Percentiles rank a stretch among this genome's conserved stretches.
Conservation (phyloP, 1,140 invertebrate genomes). For the Diachasmimorpha longicaudata region DNA sequence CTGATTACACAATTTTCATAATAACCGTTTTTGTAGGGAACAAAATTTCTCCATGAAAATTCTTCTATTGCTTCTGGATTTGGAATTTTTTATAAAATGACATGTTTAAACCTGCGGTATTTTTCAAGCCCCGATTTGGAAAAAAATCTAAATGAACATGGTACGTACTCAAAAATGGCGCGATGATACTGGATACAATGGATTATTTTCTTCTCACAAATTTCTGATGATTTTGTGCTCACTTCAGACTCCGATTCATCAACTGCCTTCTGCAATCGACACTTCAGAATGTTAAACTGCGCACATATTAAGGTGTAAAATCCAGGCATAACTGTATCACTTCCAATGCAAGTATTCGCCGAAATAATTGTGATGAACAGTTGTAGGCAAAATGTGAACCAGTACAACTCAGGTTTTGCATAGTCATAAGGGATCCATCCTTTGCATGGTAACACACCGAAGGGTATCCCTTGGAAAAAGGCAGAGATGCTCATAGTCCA, state of each 20-base stretch:
- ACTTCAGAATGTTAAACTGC: background rate
- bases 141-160: too few species aligned
- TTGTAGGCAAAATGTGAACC: background rate
- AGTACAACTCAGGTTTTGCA: background rate
- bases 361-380: background rate
- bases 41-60: too few species aligned
- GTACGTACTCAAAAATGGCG: background rate
- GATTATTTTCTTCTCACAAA: background rate
- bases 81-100: too few species aligned
- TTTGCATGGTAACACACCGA: background rate
- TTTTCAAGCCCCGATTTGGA: too few species aligned
- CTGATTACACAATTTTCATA: too few species aligned
- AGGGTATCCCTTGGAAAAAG: background rate
- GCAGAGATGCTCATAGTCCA: background rate
- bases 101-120: too few species aligned
- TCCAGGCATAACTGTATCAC: background rate
- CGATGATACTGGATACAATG: too few species aligned
- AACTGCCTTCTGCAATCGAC: background rate
- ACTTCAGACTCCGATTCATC: background rate
- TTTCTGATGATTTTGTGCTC: too few species aligned
- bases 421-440: constrained; percentile 9
- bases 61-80: too few species aligned
- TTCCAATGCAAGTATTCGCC: background rate
- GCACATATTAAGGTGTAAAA: background rate
- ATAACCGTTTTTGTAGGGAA: too few species aligned